Evolutionary conservation across 2,113 vertebrate species (phyloP).

Genomic region (Columba janthina): DNA sequence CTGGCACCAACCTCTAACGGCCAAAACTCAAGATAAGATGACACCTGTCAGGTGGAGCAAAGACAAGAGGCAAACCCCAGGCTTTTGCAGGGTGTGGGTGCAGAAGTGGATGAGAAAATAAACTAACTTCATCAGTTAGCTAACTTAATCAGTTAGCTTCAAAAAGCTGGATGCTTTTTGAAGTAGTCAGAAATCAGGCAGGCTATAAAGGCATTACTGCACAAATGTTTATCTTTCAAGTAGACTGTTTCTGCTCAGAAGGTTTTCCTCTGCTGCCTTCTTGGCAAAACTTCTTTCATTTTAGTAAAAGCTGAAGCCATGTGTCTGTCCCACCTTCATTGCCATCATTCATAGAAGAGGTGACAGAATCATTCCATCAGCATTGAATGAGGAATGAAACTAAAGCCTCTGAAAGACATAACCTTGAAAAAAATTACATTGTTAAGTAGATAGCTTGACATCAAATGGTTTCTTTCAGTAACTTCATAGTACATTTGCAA

Average conservation of each 20-base stretch:
- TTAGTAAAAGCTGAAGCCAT: neutral
- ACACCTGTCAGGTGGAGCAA: slow-evolving; percentile 29
- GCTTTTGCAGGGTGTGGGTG: neutral
- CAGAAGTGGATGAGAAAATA: neutral
- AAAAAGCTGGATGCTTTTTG: neutral
- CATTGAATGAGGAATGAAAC: neutral
- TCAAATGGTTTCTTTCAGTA: neutral
- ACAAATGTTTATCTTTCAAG: neutral
- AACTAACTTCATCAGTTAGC: neutral
- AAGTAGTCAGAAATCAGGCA: neutral
- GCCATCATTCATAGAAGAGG: neutral
- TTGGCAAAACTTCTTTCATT: neutral
- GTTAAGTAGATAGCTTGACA: neutral
- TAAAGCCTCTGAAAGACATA: neutral
- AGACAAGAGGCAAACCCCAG: neutral
- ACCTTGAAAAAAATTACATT: neutral
- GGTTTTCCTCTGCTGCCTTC: neutral
- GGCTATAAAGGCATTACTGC: neutral
- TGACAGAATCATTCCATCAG: neutral
- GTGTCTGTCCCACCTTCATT: neutral
- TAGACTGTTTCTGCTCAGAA: neutral
- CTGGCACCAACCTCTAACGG: neutral
- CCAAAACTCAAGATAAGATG: neutral
- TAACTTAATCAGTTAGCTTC: too few species aligned
- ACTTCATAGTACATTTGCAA: neutral